phyloP scores from a whole-genome alignment of 2,888 invertebrate genomes.

The Desoria tigrina region DNA sequence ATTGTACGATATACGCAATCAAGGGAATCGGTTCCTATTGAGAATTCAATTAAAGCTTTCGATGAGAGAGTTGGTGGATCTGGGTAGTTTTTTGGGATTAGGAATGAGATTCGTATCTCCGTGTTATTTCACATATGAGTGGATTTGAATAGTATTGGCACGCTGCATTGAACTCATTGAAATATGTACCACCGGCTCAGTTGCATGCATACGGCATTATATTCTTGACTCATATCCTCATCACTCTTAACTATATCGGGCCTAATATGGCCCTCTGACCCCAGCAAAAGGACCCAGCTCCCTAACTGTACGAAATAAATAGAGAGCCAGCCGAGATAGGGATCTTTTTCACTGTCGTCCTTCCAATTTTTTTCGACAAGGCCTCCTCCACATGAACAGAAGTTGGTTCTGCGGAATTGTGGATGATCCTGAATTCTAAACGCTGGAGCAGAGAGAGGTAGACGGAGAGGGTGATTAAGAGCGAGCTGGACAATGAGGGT shows the following conservation, averaged over 20 bases:
- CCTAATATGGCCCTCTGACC: conserved; percentile 17
- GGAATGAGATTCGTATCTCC: conserved; percentile 55
- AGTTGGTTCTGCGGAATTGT: neutral
- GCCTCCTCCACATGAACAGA: conserved; percentile 27
- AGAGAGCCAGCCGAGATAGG: conserved; percentile 1
- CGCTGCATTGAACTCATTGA: conserved; percentile 67
- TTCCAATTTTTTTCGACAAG: neutral
- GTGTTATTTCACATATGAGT: conserved; percentile 69
- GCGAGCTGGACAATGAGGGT: conserved; percentile 33
- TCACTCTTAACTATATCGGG: conserved; percentile 7
- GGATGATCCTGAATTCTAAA: too few species aligned
- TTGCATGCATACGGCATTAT: conserved; percentile 38
- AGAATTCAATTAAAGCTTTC: conserved; percentile 53
- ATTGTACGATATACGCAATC: neutral
- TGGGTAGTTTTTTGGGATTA: conserved; percentile 40
- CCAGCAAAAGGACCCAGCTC: too few species aligned
- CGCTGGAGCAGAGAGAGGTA: neutral
- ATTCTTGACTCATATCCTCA: neutral
- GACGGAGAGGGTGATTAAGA: conserved; percentile 14
- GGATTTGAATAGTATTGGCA: conserved; percentile 65
- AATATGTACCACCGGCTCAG: conserved; percentile 53
- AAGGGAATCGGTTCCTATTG: conserved; percentile 13
- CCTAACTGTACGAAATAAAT: conserved; percentile 15
- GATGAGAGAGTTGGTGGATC: conserved; percentile 39
- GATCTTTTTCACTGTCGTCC: neutral